Base-by-base conservation (phyloP, 2,797 vertebrate genomes). In the Characodon lateralis region DNA sequence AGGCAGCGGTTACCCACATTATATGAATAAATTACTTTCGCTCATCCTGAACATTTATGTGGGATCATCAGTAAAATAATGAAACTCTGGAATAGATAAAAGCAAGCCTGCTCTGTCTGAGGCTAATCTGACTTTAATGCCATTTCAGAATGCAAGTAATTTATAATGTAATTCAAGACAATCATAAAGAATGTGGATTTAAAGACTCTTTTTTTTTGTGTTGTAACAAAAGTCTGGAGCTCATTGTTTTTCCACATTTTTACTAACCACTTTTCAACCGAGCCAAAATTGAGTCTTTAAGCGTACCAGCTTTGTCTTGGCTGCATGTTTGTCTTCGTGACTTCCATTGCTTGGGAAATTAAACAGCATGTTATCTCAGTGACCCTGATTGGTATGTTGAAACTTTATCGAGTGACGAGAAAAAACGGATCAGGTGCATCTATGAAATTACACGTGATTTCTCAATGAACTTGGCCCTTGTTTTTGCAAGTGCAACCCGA, bases 391-490 rank as follows among this genome's bases (percentile, higher is more conserved):
- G 86, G 84, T 84, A 90, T 85, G 84, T 73, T 22, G 31, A 85
- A 86, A 84, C 39, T 85, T 65, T 88, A 90, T 91, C 88, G 83
- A 63, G 63, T 16, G 72, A 69, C 1, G 0, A 31, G 53, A 71
- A 71, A 73, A 73, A 84, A 83, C 71, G 35, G 90, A 85, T 89
- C 82, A 80, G 83, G 86, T 83, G 74, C 88, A 87, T 89, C 87
- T 88, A 78, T 90, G 77, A 82, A 79, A 91, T 89, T 89, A 83
- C 88, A 2, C 26, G 59, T 56, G 87, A 94, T 94, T 93, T 93
- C 91, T 92, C 92, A 93, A 92, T 91, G 93, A 93, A 94, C 92
- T 90, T 89, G 90, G 86, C 87, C 82, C 76, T 85, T 81, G 87
- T 88, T 92, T 91, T 69, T 86, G 73, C 43, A 31, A 86, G 87